Base-by-base conservation (phyloP, 2,113 vertebrate species). In the Hippocampus abdominalis region DNA sequence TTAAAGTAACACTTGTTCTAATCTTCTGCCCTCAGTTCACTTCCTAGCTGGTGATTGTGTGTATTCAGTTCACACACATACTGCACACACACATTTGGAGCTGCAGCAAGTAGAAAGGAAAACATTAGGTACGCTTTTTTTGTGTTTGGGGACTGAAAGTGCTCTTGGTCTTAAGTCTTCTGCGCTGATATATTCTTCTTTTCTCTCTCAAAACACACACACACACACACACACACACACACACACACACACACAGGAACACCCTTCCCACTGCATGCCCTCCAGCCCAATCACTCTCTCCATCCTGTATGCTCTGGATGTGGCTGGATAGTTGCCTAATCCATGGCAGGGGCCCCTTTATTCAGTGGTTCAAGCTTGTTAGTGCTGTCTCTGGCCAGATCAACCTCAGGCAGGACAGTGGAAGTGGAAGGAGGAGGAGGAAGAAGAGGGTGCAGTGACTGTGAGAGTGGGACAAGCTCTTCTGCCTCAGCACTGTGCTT, bases 341-440 rank as follows among this genome's bases (percentile, higher is more conserved):
- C 77, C 77, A 61, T 76, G 78, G 74, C n/a, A 54, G 70, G 76
- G 53, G 70, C 60, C 73, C 32, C 18, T 73, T 44, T 75, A 54
- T 66, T 70, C 71, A 15, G 16, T 80, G 73, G 75, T 69, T 75
- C 44, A 68, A 71, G 79, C 77, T 80, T 83, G 74, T 84, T 86
- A 83, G 74, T 48, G 71, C 79, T 84, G 81, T 88, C 80, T 90
- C 85, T 32, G 70, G 84, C 85, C 87, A 90, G 84, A 89, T 80
- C 56, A 65, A 40, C 62, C 77, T 76, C 69, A 9, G 57, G 59
- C 21, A 73, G 70, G 79, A 68, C 69, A 48, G 29, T 40, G 15
- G n/a, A 64, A 29, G 60, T 39, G 51, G 29, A 49, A 56, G 70
- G 74, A 49, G 59, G 36, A 8, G 68, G 40, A 66, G 18, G 53